Percentiles rank a stretch among this genome's conserved stretches.
These are phyloP conservation scores for Dione vanillae DNA, from an alignment of 2,888 invertebrate genomes.

Conservation along the genomic window DNA sequence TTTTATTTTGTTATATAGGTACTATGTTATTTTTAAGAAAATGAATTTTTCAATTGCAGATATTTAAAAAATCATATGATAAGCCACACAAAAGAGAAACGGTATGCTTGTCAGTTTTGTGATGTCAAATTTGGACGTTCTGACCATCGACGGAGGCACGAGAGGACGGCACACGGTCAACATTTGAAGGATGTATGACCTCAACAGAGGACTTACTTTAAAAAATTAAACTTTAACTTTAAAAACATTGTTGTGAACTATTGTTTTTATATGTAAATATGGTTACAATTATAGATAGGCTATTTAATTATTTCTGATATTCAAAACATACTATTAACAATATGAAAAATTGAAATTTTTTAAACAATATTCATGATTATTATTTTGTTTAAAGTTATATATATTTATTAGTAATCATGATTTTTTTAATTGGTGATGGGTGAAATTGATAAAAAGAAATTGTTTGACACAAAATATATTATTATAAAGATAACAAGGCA, in stretches of 20 bases:
- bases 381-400: not conserved
- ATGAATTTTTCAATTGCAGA: slow-evolving; percentile 20
- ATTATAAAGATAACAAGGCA: not conserved
- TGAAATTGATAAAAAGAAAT: not conserved
- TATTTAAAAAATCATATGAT: slow-evolving; percentile 60
- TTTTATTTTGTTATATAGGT: no score
- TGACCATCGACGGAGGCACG: slow-evolving; percentile 74
- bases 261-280: not conserved
- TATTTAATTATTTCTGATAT: not conserved
- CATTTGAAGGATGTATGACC: slow-evolving; percentile 45
- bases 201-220: not conserved
- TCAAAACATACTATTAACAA: not conserved
- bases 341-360: not conserved
- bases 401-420: not conserved
- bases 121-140: slow-evolving; percentile 70
- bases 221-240: not conserved
- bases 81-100: slow-evolving; percentile 71
- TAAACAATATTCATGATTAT: not conserved
- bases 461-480: slow-evolving; percentile 5
- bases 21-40: no score
- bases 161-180: slow-evolving; percentile 70
- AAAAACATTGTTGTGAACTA: not conserved
- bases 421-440: slow-evolving; percentile 9
- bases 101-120: slow-evolving; percentile 72
- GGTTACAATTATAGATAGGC: not conserved